Conservation (phyloP, 2,113 vertebrate species). For the Ictalurus punctatus region DNA sequence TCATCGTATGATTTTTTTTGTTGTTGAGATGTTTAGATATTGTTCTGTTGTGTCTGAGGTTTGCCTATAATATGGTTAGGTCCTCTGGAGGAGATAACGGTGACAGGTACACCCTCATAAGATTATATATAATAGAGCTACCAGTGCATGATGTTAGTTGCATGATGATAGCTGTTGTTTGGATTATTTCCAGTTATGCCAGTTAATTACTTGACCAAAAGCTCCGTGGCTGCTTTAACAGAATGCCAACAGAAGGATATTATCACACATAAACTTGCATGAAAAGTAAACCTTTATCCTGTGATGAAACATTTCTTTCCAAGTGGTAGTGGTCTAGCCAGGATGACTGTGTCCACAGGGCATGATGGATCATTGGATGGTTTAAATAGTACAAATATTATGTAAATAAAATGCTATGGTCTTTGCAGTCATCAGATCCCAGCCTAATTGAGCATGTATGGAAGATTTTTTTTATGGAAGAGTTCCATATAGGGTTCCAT, state of each 20-base stretch:
- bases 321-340: neutral
- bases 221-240: neutral
- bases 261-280: neutral
- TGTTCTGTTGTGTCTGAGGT: neutral
- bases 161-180: neutral
- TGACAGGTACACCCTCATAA: neutral
- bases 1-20: neutral
- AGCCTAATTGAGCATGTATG: neutral
- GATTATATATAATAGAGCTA: neutral
- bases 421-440: neutral
- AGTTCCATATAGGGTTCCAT: no score
- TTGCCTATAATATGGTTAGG: neutral
- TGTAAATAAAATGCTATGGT: neutral
- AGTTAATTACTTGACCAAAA: neutral
- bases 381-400: neutral
- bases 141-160: neutral
- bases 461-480: no score
- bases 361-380: neutral
- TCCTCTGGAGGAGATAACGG: neutral
- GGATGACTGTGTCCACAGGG: neutral
- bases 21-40: neutral
- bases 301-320: neutral
- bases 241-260: neutral
- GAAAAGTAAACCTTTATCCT: neutral
- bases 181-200: neutral